Evolutionary conservation across 2,888 invertebrate genomes (phyloP).

Genomic region (Lasioglossum leucozonium): DNA sequence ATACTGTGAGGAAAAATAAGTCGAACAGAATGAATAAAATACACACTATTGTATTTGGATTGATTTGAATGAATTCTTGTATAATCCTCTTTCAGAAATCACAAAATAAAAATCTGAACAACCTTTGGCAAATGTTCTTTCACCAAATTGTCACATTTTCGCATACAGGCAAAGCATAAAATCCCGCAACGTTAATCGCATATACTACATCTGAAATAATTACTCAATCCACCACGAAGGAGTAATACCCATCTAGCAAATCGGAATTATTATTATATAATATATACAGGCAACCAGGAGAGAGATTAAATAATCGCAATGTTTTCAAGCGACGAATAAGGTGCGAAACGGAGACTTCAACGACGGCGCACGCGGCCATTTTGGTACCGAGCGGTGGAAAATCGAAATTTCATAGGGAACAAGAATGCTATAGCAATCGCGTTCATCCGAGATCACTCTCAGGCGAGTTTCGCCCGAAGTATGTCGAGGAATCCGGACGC

Average conservation of each 20-base stretch:
- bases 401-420: neutral
- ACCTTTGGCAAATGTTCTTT: too few relatives aligned
- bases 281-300: neutral
- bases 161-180: neutral
- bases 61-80: too few relatives aligned
- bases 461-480: slow-evolving; percentile 18
- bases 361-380: neutral
- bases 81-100: neutral
- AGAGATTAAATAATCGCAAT: neutral
- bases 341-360: neutral
- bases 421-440: neutral
- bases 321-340: neutral
- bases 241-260: neutral
- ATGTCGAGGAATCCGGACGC: slow-evolving; percentile 46
- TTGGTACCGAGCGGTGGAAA: neutral
- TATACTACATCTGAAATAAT: neutral
- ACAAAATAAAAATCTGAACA: neutral
- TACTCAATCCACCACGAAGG: neutral
- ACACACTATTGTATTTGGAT: too few relatives aligned
- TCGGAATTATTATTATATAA: neutral
- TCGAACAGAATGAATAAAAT: too few relatives aligned
- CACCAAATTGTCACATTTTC: neutral
- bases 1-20: too few relatives aligned
- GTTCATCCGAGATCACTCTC: neutral
- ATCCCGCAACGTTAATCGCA: neutral